These are phyloP conservation scores for Heliconius ismenius DNA, from an alignment of 2,888 invertebrate genomes.

Conservation along the genomic window DNA sequence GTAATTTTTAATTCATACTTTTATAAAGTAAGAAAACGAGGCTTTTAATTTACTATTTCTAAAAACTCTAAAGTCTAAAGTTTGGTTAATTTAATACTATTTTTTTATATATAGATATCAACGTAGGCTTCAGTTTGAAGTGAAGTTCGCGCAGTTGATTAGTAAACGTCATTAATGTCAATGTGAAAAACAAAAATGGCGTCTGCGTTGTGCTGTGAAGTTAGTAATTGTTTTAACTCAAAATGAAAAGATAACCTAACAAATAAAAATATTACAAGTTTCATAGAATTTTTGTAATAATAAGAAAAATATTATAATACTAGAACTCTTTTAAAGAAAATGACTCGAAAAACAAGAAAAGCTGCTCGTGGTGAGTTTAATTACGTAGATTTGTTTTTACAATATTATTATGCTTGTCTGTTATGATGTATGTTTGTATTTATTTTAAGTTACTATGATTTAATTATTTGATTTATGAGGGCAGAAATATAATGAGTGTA, in stretches of 20 bases:
- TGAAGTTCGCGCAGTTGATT: conserved; percentile 14
- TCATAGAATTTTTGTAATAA: neutral
- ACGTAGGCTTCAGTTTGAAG: neutral
- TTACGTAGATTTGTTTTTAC: conserved; percentile 2
- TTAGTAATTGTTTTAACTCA: conserved; percentile 8
- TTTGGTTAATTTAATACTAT: too few relatives aligned
- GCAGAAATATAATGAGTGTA: neutral
- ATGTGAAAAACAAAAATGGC: conserved; percentile 19
- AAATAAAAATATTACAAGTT: conserved; percentile 12
- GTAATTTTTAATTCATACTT: too few relatives aligned
- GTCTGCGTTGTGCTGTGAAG: conserved; percentile 25
- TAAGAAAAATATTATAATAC: neutral
- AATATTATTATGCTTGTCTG: neutral
- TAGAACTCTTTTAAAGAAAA: conserved; percentile 38
- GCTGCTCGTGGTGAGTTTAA: conserved; percentile 52
- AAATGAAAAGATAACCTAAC: conserved; percentile 24
- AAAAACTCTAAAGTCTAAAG: too few relatives aligned
- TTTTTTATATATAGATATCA: too few relatives aligned
- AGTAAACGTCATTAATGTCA: conserved; percentile 17
- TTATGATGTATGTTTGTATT: conserved; percentile 23
- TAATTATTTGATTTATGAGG: neutral
- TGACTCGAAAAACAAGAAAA: conserved; percentile 55
- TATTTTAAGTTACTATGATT: neutral
- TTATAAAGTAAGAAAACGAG: too few relatives aligned
- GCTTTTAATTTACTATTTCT: too few relatives aligned